Conservation (phyloP, 2,888 invertebrate genomes). For the Ormyrus rosae region DNA sequence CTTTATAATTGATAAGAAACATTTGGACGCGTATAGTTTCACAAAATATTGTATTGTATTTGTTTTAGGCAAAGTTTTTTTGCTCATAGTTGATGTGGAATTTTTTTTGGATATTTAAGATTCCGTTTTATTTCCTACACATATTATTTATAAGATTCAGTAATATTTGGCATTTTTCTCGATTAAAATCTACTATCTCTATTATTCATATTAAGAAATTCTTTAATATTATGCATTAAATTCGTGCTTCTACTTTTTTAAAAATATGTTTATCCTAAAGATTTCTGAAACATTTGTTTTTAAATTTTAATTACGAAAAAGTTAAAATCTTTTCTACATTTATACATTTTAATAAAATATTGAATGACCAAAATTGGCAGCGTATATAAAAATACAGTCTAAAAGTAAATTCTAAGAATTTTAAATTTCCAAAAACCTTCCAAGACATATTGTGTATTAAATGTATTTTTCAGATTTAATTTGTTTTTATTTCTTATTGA, state of each 20-base stretch:
- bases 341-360: conserved; percentile 1
- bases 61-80: no score
- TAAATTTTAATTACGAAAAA: not conserved
- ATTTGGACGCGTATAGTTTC: no score
- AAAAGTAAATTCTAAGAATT: not conserved
- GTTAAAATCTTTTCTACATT: not conserved
- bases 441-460: not conserved
- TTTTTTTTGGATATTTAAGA: no score
- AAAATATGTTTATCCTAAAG: not conserved
- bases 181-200: not conserved
- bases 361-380: not conserved
- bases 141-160: not conserved
- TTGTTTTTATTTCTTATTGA: not conserved
- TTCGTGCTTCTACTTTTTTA: conserved; percentile 7
- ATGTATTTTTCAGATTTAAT: not conserved
- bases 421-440: conserved; percentile 16
- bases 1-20: conserved; percentile 9
- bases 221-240: not conserved
- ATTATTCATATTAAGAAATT: no score
- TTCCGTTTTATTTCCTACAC: no score
- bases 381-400: not conserved
- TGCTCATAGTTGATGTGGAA: no score
- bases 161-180: not conserved
- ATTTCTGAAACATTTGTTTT: not conserved
- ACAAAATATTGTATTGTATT: no score